Evolutionary conservation across 2,888 invertebrate species (phyloP).

Genomic region (Adelphocoris suturalis): DNA sequence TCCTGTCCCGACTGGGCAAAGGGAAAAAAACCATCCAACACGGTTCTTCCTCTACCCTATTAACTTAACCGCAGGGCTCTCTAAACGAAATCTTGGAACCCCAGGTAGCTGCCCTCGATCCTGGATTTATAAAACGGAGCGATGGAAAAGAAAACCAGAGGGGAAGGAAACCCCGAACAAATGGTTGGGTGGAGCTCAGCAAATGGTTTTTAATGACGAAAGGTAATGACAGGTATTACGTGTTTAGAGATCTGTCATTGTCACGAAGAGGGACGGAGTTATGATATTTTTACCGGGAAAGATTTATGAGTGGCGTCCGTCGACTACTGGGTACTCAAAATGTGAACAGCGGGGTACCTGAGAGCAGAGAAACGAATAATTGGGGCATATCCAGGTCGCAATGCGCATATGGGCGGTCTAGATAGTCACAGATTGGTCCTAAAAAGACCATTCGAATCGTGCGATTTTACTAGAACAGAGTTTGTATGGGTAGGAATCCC

Average conservation of each 20-base stretch:
- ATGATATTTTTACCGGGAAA: slow-evolving; percentile 47
- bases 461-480: too few relatives aligned
- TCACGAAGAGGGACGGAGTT: slow-evolving; percentile 13
- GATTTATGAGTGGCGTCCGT: slow-evolving; percentile 34
- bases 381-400: not conserved
- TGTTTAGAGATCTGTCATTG: slow-evolving; percentile 48
- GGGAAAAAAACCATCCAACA: slow-evolving; percentile 38
- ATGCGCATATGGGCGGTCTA: too few relatives aligned
- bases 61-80: slow-evolving; percentile 69
- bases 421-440: too few relatives aligned
- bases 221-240: slow-evolving; percentile 45
- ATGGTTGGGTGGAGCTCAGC: slow-evolving; percentile 9
- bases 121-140: slow-evolving; percentile 23
- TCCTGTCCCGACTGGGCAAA: slow-evolving; percentile 45
- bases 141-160: not conserved
- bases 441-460: too few relatives aligned
- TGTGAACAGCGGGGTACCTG: not conserved
- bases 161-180: slow-evolving; percentile 34
- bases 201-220: slow-evolving; percentile 57
- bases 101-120: slow-evolving; percentile 59
- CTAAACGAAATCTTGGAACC: slow-evolving; percentile 64
- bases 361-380: not conserved
- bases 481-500: too few relatives aligned
- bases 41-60: slow-evolving; percentile 58
- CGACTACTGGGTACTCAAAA: slow-evolving; percentile 34